Evolutionary conservation across 2,113 vertebrate genomes (phyloP).

Genomic region (Myrmecophaga tridactyla): DNA sequence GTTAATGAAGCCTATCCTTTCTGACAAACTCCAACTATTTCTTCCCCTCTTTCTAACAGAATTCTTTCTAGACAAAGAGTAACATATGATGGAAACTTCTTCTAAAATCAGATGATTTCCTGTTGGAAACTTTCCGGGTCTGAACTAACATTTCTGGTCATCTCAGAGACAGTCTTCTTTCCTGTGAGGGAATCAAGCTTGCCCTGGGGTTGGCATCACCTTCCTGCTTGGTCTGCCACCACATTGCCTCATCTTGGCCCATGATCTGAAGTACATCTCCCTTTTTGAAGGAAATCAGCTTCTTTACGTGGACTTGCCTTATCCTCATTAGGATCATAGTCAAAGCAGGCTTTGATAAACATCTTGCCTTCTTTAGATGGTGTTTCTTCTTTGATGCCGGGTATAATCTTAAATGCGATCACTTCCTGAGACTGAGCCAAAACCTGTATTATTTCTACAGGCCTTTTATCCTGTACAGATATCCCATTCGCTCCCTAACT

Average conservation of each 20-base stretch:
- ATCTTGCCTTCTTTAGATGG: too few relatives aligned
- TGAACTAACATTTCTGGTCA: constrained; percentile 86
- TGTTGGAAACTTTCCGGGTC: constrained; percentile 88
- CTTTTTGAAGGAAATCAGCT: constrained; percentile 94
- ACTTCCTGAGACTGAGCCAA: too few relatives aligned
- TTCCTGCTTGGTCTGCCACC: constrained; percentile 96
- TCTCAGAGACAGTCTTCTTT: constrained; percentile 93
- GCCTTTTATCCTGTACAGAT: too few relatives aligned
- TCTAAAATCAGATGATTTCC: constrained; percentile 97
- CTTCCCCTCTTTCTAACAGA: too few relatives aligned
- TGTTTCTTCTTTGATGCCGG: too few relatives aligned
- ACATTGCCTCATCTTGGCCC: constrained; percentile 97
- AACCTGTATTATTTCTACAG: too few relatives aligned
- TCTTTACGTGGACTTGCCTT: constrained; percentile 97
- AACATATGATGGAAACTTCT: too few relatives aligned
- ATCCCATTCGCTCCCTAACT: too few relatives aligned
- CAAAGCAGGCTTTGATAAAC: constrained; percentile 95
- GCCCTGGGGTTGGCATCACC: constrained; percentile 92
- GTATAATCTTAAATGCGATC: too few relatives aligned
- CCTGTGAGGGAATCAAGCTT: constrained; percentile 96
- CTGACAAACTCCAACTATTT: too few relatives aligned
- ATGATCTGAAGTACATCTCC: constrained; percentile 96
- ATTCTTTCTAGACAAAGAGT: too few relatives aligned
- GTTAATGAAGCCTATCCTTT: too few relatives aligned
- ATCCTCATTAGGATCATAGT: constrained; percentile 94